Conservation (phyloP, 2,888 invertebrate species). For the Oligia latruncula region DNA sequence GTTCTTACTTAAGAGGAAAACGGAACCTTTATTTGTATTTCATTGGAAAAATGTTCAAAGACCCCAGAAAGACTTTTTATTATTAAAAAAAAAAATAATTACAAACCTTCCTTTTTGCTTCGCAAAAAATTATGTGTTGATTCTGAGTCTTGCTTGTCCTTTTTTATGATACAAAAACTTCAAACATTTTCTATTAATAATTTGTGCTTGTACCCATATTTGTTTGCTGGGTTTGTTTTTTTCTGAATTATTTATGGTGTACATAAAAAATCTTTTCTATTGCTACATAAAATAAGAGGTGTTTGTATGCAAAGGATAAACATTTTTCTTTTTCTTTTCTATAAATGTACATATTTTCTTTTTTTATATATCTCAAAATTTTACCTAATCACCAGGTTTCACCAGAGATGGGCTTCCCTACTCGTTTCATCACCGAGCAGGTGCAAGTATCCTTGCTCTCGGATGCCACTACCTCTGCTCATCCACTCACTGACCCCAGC, state of each 20-base stretch:
- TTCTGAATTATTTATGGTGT: neutral
- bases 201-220: neutral
- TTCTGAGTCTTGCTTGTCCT: neutral
- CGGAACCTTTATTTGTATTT: neutral
- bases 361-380: neutral
- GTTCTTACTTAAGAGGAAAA: neutral
- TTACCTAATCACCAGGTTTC: slow-evolving; percentile 73
- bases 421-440: slow-evolving; percentile 92
- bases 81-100: too few species aligned
- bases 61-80: neutral
- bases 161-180: neutral
- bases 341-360: neutral
- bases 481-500: slow-evolving; percentile 89
- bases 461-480: slow-evolving; percentile 90
- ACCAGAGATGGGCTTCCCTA: slow-evolving; percentile 79
- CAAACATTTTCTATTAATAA: neutral
- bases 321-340: neutral
- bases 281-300: neutral
- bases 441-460: slow-evolving; percentile 91
- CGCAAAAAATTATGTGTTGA: neutral
- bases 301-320: neutral
- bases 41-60: neutral
- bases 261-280: too few species aligned
- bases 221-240: too few species aligned
- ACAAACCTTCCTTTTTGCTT: too few species aligned